Evolutionary conservation across 1,140 invertebrate species (phyloP).

Genomic region (Leptinotarsa defecta): DNA sequence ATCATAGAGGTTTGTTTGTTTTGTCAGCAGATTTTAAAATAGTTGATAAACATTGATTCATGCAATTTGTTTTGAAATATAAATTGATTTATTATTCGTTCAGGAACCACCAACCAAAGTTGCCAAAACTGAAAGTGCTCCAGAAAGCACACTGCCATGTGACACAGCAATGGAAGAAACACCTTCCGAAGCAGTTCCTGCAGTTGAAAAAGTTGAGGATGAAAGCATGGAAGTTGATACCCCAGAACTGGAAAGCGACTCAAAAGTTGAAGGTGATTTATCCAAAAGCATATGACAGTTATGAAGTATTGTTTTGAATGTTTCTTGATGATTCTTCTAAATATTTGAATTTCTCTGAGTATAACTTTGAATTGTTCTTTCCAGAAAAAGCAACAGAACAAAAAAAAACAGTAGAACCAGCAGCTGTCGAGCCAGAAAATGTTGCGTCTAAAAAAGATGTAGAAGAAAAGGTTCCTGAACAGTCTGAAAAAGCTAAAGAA

Average conservation of each 20-base stretch:
- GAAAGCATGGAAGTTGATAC: slow-evolving; percentile 15
- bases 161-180: slow-evolving; percentile 1
- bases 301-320: too few relatives aligned
- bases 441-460: not conserved
- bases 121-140: slow-evolving; percentile 31
- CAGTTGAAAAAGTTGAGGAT: slow-evolving; percentile 19
- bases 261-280: not conserved
- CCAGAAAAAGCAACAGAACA: slow-evolving; percentile 21
- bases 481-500: slow-evolving; percentile 22
- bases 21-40: not conserved
- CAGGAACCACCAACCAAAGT: slow-evolving; percentile 36
- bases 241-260: not conserved
- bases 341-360: not conserved
- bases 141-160: not conserved
- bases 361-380: not conserved
- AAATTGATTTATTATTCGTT: not conserved
- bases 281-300: too few relatives aligned
- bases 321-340: not conserved
- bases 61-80: not conserved
- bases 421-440: slow-evolving; percentile 20
- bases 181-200: not conserved
- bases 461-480: too few relatives aligned
- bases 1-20: not conserved
- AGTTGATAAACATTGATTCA: not conserved
- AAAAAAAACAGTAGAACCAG: slow-evolving; percentile 14